Base-by-base conservation (phyloP, 2,797 vertebrate species). In the Echiichthys vipera region DNA sequence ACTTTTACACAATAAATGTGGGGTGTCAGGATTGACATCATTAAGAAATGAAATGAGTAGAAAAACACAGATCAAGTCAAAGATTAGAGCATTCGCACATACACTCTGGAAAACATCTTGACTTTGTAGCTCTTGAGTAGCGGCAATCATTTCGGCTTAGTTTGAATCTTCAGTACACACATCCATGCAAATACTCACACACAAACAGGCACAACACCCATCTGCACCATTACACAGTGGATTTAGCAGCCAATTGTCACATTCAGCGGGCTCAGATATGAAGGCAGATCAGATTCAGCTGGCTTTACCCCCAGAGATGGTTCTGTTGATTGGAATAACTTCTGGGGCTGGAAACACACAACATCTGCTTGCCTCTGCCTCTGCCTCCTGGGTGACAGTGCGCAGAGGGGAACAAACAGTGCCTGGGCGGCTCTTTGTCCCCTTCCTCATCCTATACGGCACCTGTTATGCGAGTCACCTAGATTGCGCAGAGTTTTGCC, bases 321-420 rank as follows among this genome's bases (percentile, higher is more conserved):
- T 77, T 88, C 73, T 85, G 85, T 88, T 87, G 89, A 91, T 91
- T 82, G 55, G 84, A 89, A 84, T 78, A 78, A 57, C 78, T 87
- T 88, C 74, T 87, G 76, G 63, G 65, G 77, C 67, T 80, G 83
- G 65, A 81, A 85, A 73, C 76, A 37, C 84, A 75, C 76, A 87
- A 65, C 88, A 91, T 91, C 91, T 91, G 89, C 45, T 67, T 42
- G 62, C 74, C 40, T 78, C 58, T 58, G 57, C 57, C 39, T 32
- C 39, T 61, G 72, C 75, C 87, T 89, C 84, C 56, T 77, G 84
- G 65, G 74, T 65, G 77, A 81, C 62, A 2, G 78, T 34, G 68
- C 29, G 7, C 74, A 29, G 57, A 87, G 72, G 87, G 80, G 76
- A 83, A 83, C 81, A 77, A 83, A 77, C 71, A 36, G 65, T 1